Evolutionary conservation across 2,888 invertebrate genomes (phyloP), one percentile per base, ranked within the genome.

Genomic region (Tachina grossa): DNA sequence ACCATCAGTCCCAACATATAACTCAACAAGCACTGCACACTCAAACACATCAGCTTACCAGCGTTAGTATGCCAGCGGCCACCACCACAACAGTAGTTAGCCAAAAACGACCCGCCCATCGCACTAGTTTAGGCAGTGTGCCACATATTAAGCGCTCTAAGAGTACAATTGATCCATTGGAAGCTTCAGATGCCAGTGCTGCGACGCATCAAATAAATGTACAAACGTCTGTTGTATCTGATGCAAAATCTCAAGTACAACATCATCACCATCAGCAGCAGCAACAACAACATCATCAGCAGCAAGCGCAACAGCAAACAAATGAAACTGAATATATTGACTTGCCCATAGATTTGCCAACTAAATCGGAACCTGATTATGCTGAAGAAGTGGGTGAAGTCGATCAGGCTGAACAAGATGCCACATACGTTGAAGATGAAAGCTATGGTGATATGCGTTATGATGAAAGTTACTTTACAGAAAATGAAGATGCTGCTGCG

Each of bases 291-390:
- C 61, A 75, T 14, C 82, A 76, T 2, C 81, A 84, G 86, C 90
- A 68, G 63, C 89, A 41, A 87, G 87, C 16, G 87, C 88, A 75
- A 84, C 89, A 87, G 68, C 90, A 90, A 79, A 84, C 88, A 31
- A 90, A 88, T 83, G 93, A 93, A 87, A 87, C 92, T 47, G 93
- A 93, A 90, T 93, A 92, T 85, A 93, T 93, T 89, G 93, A 93
- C 88, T 90, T 93, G 89, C 93, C 93, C 61, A 93, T 93, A 83
- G 93, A 93, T 88, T 89, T 95, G 87, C 94, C 95, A 89, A 95
- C 95, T 43, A 95, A 95, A 94, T 94, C 95, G 92, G 95, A 95
- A 94, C 95, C 95, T 1, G 95, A 95, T 92, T 95, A 95, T 92
- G 93, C 94, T 59, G 95, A 95, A 86, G 95, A 95, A 90, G 93